Base-by-base conservation (phyloP, 2,797 vertebrate species). In the Lutjanus campechanus region DNA sequence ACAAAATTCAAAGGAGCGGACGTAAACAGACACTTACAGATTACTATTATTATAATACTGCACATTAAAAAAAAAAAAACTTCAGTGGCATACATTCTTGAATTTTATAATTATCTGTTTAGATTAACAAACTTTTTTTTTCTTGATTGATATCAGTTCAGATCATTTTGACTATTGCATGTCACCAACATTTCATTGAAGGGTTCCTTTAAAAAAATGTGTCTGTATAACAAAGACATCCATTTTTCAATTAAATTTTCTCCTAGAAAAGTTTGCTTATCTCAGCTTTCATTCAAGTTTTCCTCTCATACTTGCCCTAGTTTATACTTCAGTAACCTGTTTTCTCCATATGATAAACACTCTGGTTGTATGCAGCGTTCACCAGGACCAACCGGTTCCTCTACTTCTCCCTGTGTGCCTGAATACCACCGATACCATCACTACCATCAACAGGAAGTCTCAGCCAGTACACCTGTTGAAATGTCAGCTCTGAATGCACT, bases 311-410 rank as follows among this genome's bases (percentile, higher is more conserved):
- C 44, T 50, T 70, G 51, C 7, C 47, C 53, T 63, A 43, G 44
- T 90, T 84, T 44, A 67, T 4, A 12, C 7, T 19, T 61, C 1
- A 50, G 43, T 7, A 61, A 77, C 71, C 63, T 25, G 41, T 74
- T 73, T 11, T 63, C 41, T 79, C 40, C 79, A 46, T 73, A 79
- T 46, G 63, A 89, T 90, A 87, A 94, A 93, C 85, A 92, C 36
- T 64, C 15, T 76, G 70, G 29, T 54, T 72, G 74, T 56, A 22
- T 8, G 72, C 73, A 54, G 13, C 16, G 8, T 64, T 79, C 44
- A 75, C 64, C 83, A 69, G 72, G 87, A 72, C 74, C 4, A 80
- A 95, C 95, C 56, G 70, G 95, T 95, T 95, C 53, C 11, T 71
- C 93, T 25, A 20, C 91, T 92, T 84, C 44, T 29, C 41, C 56